These are phyloP conservation scores for Teleogryllus occipitalis DNA, from an alignment of 1,140 invertebrate species.

Conservation along the genomic window DNA sequence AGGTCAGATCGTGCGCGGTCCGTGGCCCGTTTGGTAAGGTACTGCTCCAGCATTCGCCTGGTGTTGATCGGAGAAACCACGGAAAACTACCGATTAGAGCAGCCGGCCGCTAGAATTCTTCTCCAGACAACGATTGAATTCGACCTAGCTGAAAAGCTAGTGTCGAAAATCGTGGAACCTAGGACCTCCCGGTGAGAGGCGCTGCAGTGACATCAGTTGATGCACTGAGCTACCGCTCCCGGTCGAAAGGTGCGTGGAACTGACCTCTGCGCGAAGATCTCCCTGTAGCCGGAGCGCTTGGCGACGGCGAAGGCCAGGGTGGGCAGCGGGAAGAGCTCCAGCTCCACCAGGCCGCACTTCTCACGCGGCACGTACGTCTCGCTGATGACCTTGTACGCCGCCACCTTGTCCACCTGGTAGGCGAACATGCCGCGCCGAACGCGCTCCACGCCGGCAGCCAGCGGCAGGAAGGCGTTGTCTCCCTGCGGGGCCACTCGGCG, in stretches of 20 bases:
- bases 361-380: conserved; percentile 18
- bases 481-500: neutral
- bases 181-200: too few relatives aligned
- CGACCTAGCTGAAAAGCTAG: too few relatives aligned
- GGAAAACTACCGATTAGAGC: too few relatives aligned
- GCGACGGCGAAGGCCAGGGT: neutral
- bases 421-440: neutral
- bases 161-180: too few relatives aligned
- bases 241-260: conserved; percentile 15
- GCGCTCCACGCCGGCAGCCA: neutral
- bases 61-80: too few relatives aligned
- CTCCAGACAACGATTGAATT: too few relatives aligned
- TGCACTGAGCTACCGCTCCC: too few relatives aligned
- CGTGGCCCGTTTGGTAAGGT: too few relatives aligned
- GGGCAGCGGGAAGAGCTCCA: conserved; percentile 14
- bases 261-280: conserved; percentile 19
- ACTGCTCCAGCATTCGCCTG: too few relatives aligned
- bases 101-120: too few relatives aligned
- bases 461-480: neutral
- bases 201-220: too few relatives aligned
- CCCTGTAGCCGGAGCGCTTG: conserved; percentile 13
- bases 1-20: too few relatives aligned
- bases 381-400: conserved; percentile 20
- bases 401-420: conserved; percentile 24
- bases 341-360: conserved; percentile 19